phyloP scores from a whole-genome alignment of 1,140 invertebrate species.

The Drosophila sproati region DNA sequence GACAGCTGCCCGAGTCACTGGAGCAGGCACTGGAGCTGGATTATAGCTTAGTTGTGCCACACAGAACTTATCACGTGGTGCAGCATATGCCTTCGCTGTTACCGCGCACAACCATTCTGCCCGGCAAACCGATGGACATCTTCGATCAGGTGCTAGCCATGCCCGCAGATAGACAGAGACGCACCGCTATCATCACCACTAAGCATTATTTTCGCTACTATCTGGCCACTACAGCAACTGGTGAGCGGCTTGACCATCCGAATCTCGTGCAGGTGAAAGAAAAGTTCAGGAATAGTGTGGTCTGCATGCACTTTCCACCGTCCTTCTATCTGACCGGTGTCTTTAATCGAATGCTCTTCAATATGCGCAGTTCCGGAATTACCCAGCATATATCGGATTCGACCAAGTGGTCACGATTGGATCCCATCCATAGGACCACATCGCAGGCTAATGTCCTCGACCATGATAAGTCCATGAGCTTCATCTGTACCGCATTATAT shows the following conservation, averaged over 20 bases:
- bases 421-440: neutral
- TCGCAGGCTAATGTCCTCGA: neutral
- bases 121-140: slow-evolving; percentile 55
- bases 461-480: slow-evolving; percentile 49
- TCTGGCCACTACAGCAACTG: slow-evolving; percentile 3
- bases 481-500: slow-evolving; percentile 48
- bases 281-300: slow-evolving; percentile 58
- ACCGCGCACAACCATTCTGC: slow-evolving; percentile 4
- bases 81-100: slow-evolving; percentile 19
- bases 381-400: slow-evolving; percentile 26
- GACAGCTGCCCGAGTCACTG: slow-evolving; percentile 53
- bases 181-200: slow-evolving; percentile 37
- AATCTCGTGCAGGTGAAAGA: neutral
- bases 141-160: slow-evolving; percentile 48
- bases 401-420: slow-evolving; percentile 8
- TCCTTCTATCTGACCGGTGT: slow-evolving; percentile 51
- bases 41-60: slow-evolving; percentile 52
- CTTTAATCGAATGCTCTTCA: slow-evolving; percentile 35
- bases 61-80: slow-evolving; percentile 61
- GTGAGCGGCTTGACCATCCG: no score
- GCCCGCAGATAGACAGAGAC: neutral
- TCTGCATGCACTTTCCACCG: slow-evolving; percentile 59
- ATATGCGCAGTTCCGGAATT: slow-evolving; percentile 61
- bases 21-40: slow-evolving; percentile 29
- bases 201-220: slow-evolving; percentile 43